Base-by-base conservation (phyloP, 53 echinoderm and acorn worm genomes). In the Temnopleurus reevesii region DNA sequence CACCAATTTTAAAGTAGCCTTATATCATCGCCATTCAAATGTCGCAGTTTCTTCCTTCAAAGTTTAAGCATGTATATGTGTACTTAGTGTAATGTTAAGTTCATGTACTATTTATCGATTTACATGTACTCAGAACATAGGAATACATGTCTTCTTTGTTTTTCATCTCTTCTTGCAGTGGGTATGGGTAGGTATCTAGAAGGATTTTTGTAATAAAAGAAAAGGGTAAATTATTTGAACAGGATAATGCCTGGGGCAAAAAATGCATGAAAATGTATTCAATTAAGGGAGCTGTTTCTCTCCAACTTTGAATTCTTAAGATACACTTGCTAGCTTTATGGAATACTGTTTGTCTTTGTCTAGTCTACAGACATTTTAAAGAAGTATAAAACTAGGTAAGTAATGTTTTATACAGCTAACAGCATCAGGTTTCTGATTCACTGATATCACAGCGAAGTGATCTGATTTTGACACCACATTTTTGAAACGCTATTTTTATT, bases 131-230 rank as follows among this genome's bases (percentile, higher is more conserved):
- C n/a, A n/a, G n/a, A n/a, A n/a, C n/a, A n/a, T n/a, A n/a, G n/a
- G n/a, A n/a, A n/a, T n/a, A n/a, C n/a, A n/a, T 29, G 30, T 2
- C 34, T 34, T 10, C 15, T 63, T 33, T 63, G 7, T 24, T 41
- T 41, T 0, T 41, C 15, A 41, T 23, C 41, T 18, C 71, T 2
- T 38, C 38, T 41, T 41, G 23, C 41, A 71, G 71, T 41, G 33
- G 41, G 71, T 71, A 56, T n/a, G n/a, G 71, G 71, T 71, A 71
- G n/a, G 38, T 21, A 71, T 63, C n/a, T n/a, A n/a, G n/a, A n/a
- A n/a, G n/a, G n/a, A n/a, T n/a, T n/a, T n/a, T 15, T 63, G 7
- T 34, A 2, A 38, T 71, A 21, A 55, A 55, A 55, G 17, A 21
- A 38, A 71, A 71, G 36, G 36, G 13, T 35, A n/a, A n/a, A n/a